A percentile compares a stretch with the other conserved stretches of the same genome.
Evolutionary conservation across 2,888 invertebrate genomes (phyloP).

Genomic region (Athrips mouffetella): DNA sequence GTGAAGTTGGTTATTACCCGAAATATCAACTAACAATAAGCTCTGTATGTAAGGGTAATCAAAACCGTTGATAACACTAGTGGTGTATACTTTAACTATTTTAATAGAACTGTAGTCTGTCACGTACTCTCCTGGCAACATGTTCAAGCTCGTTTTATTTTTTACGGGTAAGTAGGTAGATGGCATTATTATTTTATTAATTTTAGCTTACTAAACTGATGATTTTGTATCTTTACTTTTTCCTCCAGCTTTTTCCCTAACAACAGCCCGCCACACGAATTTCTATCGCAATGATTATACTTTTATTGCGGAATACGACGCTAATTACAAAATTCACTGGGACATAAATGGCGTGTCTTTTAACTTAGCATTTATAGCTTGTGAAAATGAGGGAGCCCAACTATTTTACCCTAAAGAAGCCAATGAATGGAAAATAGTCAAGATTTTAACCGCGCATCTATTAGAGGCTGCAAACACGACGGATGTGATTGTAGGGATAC

Average conservation of each 20-base stretch:
- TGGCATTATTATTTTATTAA: too few relatives aligned
- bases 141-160: too few relatives aligned
- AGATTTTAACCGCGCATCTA: conserved; percentile 27
- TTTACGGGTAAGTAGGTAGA: too few relatives aligned
- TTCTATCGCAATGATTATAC: conserved; percentile 46
- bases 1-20: too few relatives aligned
- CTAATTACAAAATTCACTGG: conserved; percentile 45
- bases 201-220: too few relatives aligned
- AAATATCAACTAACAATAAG: too few relatives aligned
- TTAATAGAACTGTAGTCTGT: too few relatives aligned
- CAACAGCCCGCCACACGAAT: not conserved
- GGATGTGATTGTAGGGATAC: conserved; percentile 39
- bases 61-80: too few relatives aligned
- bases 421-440: conserved; percentile 38
- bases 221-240: too few relatives aligned
- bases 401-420: conserved; percentile 39
- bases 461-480: conserved; percentile 27
- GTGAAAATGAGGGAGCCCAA: conserved; percentile 40
- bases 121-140: too few relatives aligned
- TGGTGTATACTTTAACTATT: too few relatives aligned
- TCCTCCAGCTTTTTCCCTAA: not conserved
- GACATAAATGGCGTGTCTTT: conserved; percentile 29
- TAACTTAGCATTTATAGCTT: conserved; percentile 35
- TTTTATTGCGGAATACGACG: conserved; percentile 37
- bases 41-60: too few relatives aligned